Conservation (phyloP, 2,113 vertebrate genomes). For the Eulacestoma nigropectus region DNA sequence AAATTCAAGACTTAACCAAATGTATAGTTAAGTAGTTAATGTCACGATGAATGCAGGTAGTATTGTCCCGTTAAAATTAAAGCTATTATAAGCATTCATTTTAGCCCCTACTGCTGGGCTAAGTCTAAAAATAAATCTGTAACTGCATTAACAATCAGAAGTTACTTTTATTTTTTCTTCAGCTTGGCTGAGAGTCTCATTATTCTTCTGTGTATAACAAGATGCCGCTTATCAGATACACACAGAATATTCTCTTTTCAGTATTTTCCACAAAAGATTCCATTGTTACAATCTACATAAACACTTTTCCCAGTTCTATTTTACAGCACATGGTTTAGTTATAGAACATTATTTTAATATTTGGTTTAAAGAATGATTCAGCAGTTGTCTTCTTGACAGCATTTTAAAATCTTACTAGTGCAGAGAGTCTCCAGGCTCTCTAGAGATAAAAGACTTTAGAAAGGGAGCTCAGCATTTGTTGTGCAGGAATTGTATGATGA, state of each 20-base stretch:
- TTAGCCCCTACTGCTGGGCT: neutral
- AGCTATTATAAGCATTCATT: neutral
- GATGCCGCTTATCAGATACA: neutral
- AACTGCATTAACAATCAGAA: neutral
- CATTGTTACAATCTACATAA: neutral
- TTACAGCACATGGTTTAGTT: neutral
- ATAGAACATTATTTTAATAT: neutral
- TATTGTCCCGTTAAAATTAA: neutral
- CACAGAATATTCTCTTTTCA: neutral
- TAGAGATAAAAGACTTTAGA: neutral
- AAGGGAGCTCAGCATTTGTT: neutral
- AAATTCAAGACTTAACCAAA: neutral
- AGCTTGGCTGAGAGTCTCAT: neutral
- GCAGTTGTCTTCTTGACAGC: neutral
- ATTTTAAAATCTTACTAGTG: neutral
- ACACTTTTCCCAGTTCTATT: neutral
- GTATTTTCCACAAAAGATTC: neutral
- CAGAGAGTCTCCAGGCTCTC: neutral
- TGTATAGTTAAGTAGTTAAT: neutral
- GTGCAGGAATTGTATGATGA: neutral
- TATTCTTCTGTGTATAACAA: neutral
- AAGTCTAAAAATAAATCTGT: neutral
- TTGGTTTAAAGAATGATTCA: neutral
- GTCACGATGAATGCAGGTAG: neutral
- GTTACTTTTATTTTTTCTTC: neutral